Percentiles rank a stretch among this genome's conserved stretches.
These are phyloP conservation scores for Valencia hispanica DNA, from an alignment of 2,797 vertebrate genomes.

Conservation along the genomic window DNA sequence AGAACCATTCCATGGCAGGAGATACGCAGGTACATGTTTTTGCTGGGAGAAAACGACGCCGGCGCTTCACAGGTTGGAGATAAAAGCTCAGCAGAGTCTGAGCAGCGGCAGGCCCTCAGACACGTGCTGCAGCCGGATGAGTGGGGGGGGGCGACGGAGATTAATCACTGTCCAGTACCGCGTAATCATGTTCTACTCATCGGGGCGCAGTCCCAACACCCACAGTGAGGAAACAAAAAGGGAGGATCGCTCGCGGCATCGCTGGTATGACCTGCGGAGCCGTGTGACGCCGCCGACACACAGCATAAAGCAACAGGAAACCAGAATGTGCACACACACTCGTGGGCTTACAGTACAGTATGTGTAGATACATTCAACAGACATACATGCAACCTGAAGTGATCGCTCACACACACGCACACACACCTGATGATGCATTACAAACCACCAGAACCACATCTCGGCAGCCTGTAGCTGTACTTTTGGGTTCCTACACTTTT, in stretches of 20 bases:
- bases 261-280: conserved; percentile 14
- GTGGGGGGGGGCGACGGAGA: too few relatives aligned
- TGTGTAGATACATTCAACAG: conserved; percentile 66
- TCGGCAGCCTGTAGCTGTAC: conserved; percentile 20
- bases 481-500: background rate
- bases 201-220: conserved; percentile 19
- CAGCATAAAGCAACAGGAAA: background rate
- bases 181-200: conserved; percentile 56
- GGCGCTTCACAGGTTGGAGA: conserved; percentile 40
- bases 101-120: conserved; percentile 42
- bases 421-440: conserved; percentile 22
- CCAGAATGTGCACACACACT: conserved; percentile 20
- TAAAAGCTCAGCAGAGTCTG: conserved; percentile 52
- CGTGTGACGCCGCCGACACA: background rate
- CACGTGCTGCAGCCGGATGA: conserved; percentile 57
- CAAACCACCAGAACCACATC: conserved; percentile 21
- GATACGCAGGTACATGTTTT: conserved; percentile 60
- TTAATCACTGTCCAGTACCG: conserved; percentile 62
- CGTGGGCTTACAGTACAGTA: conserved; percentile 37
- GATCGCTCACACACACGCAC: conserved; percentile 36
- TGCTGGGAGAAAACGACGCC: conserved; percentile 58
- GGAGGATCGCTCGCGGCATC: conserved; percentile 3
- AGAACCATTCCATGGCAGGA: conserved; percentile 61
- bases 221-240: conserved; percentile 7
- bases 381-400: conserved; percentile 64